Percentiles rank a stretch among this genome's conserved stretches.
Conservation (phyloP, 2,888 invertebrate genomes). For the Fragum fragum region DNA sequence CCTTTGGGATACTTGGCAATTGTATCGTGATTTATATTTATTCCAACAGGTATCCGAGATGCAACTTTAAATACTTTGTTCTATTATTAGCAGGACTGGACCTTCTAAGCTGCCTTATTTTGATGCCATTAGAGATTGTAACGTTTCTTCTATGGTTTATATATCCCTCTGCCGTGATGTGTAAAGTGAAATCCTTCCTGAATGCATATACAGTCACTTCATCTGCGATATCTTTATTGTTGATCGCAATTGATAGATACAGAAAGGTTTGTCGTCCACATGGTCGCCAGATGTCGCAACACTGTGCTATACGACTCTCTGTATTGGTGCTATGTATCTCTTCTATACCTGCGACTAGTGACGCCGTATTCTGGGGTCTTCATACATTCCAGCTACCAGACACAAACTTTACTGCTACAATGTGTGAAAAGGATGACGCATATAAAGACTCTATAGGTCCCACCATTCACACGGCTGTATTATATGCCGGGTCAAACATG, state of each 20-base stretch:
- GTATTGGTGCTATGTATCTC: slow-evolving; percentile 46
- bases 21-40: slow-evolving; percentile 57
- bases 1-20: slow-evolving; percentile 55
- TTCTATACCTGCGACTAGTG: slow-evolving; percentile 54
- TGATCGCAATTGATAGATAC: slow-evolving; percentile 62
- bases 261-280: slow-evolving; percentile 62
- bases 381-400: slow-evolving; percentile 40
- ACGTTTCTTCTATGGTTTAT: slow-evolving; percentile 59
- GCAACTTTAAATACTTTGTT: slow-evolving; percentile 66
- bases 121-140: slow-evolving; percentile 65
- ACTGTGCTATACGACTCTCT: slow-evolving; percentile 49
- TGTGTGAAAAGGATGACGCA: slow-evolving; percentile 63
- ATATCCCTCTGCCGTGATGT: slow-evolving; percentile 49
- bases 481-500: slow-evolving; percentile 56
- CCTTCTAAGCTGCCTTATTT: slow-evolving; percentile 48
- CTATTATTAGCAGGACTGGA: slow-evolving; percentile 57
- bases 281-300: slow-evolving; percentile 53
- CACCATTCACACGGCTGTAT: slow-evolving; percentile 49
- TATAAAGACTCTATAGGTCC: slow-evolving; percentile 61
- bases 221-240: slow-evolving; percentile 47
- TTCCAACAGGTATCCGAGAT: slow-evolving; percentile 54
- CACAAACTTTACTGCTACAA: slow-evolving; percentile 25
- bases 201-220: slow-evolving; percentile 57
- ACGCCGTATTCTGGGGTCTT: slow-evolving; percentile 63
- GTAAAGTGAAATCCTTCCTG: slow-evolving; percentile 60